phyloP scores from a whole-genome alignment of 2,888 invertebrate species.

The Drosophila melanocephala region DNA sequence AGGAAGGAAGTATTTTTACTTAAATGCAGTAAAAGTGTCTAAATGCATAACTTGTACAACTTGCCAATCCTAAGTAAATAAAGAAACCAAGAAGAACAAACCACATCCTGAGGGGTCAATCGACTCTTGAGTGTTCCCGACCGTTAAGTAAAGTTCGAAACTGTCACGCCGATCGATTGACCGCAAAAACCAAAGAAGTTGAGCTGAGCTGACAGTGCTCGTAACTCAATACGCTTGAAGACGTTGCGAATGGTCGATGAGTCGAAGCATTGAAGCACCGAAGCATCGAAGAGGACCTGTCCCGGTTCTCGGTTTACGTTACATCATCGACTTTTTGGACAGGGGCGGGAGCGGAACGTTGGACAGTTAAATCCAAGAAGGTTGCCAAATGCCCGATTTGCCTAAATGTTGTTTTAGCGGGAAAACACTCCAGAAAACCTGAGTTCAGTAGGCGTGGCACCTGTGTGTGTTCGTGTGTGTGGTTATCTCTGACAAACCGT shows the following conservation, averaged over 20 bases:
- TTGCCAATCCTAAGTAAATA: constrained; percentile 63
- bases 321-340: constrained; percentile 60
- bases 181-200: constrained; percentile 60
- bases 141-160: constrained; percentile 74
- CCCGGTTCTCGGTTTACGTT: constrained; percentile 61
- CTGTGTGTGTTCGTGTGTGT: constrained; percentile 39
- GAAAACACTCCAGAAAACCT: constrained; percentile 44
- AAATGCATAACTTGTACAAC: constrained; percentile 37
- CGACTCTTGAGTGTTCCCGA: constrained; percentile 18
- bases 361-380: constrained; percentile 46
- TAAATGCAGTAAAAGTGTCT: not conserved
- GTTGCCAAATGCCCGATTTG: constrained; percentile 66
- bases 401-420: constrained; percentile 75
- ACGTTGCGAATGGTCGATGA: constrained; percentile 57
- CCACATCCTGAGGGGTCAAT: constrained; percentile 68
- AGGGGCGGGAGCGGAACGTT: constrained; percentile 36
- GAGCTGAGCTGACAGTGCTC: constrained; percentile 53
- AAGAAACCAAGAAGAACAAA: constrained; percentile 35
- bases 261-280: not conserved
- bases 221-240: constrained; percentile 70
- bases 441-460: constrained; percentile 62
- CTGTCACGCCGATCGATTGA: constrained; percentile 65
- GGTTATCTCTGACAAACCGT: constrained; percentile 60
- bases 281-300: constrained; percentile 20
- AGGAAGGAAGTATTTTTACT: constrained; percentile 47